phyloP scores from a whole-genome alignment of 2,113 vertebrate species.

The Synodontis membranacea region DNA sequence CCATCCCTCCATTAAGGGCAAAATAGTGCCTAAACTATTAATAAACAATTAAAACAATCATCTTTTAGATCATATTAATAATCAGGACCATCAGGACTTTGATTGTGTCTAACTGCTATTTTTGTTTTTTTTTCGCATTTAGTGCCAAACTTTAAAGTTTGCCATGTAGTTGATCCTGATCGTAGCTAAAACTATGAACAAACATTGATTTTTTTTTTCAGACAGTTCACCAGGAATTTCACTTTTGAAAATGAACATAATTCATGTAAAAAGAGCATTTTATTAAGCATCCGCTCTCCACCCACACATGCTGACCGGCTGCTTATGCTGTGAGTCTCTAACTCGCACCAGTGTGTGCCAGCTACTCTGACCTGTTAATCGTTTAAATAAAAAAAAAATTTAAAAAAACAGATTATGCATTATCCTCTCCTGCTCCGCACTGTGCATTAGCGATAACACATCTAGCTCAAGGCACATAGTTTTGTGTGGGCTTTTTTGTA shows the following conservation, averaged over 20 bases:
- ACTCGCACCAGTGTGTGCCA: background rate
- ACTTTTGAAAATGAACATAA: background rate
- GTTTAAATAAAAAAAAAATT: background rate
- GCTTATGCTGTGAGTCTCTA: background rate
- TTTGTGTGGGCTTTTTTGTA: background rate
- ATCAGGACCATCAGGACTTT: background rate
- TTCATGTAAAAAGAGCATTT: background rate
- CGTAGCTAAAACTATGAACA: background rate
- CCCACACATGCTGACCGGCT: background rate
- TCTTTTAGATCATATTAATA: background rate
- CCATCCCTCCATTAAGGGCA: background rate
- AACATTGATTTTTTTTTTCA: background rate
- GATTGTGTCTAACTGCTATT: too few species aligned
- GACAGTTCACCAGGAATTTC: background rate
- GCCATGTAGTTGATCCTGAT: background rate
- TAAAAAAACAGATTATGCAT: background rate
- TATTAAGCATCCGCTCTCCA: background rate
- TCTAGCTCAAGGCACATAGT: background rate
- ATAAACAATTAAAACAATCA: background rate
- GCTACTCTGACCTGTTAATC: conserved; percentile 2
- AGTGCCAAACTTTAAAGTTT: background rate
- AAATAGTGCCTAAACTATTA: background rate
- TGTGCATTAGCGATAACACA: background rate
- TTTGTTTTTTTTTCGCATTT: background rate
- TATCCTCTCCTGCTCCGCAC: background rate